Conservation (phyloP, 92 coral and sea anemone species). For the Phenganax marumi region DNA sequence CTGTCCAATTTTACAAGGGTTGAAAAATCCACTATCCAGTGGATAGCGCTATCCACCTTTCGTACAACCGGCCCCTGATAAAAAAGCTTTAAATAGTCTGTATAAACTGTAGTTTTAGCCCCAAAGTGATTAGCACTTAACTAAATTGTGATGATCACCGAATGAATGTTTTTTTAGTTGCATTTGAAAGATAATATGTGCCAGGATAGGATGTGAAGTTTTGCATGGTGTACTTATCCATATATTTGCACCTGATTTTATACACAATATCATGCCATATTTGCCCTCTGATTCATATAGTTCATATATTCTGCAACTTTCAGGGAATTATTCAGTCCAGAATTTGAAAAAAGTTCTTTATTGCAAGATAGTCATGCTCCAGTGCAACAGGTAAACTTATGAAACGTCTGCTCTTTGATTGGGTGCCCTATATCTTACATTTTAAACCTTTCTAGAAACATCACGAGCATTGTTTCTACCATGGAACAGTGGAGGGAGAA, state of each 20-base stretch:
- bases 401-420: not conserved
- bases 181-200: too few relatives aligned
- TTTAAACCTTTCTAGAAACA: conserved; percentile 41
- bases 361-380: not conserved
- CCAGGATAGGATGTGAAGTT: too few relatives aligned
- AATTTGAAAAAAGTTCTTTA: not conserved
- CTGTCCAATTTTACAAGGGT: too few relatives aligned
- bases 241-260: too few relatives aligned
- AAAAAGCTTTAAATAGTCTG: not conserved
- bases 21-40: too few relatives aligned
- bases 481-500: conserved; percentile 66
- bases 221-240: too few relatives aligned
- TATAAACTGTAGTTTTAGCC: not conserved
- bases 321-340: conserved; percentile 10
- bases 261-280: too few relatives aligned
- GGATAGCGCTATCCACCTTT: too few relatives aligned
- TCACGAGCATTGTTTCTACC: conserved; percentile 76
- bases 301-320: not conserved
- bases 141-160: too few relatives aligned
- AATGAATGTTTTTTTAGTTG: too few relatives aligned
- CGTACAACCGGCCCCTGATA: too few relatives aligned
- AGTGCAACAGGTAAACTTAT: not conserved
- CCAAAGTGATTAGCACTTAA: not conserved
- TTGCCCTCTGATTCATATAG: not conserved
- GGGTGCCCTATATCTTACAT: not conserved